Evolutionary conservation across 2,888 invertebrate species (phyloP).

Genomic region (Thumatha senex): DNA sequence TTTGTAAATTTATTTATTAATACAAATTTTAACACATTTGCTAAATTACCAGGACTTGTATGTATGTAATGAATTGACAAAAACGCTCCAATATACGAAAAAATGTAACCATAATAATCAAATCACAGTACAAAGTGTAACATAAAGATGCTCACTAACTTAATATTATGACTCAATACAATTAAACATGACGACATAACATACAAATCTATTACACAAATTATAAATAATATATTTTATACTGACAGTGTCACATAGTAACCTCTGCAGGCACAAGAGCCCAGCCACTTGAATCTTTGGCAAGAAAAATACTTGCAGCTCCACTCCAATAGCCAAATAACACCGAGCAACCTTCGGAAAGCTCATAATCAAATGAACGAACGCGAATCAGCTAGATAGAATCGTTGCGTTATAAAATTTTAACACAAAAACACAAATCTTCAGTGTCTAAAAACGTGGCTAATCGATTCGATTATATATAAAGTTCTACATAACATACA

Average conservation of each 20-base stretch:
- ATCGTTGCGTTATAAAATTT: conserved; percentile 30
- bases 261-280: conserved; percentile 24
- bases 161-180: conserved; percentile 76
- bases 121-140: conserved; percentile 79
- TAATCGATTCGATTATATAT: conserved; percentile 61
- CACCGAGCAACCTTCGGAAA: conserved; percentile 18
- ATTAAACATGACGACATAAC: conserved; percentile 65
- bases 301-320: conserved; percentile 30
- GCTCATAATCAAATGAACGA: conserved; percentile 8
- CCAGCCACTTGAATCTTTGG: conserved; percentile 22
- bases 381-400: conserved; percentile 29
- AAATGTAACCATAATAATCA: conserved; percentile 75
- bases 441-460: conserved; percentile 56
- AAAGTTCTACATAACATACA: conserved; percentile 77
- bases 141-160: conserved; percentile 76
- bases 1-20: conserved; percentile 13
- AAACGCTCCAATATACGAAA: conserved; percentile 59
- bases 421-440: conserved; percentile 46
- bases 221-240: conserved; percentile 60
- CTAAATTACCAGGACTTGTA: conserved; percentile 22
- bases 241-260: conserved; percentile 52
- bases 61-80: conserved; percentile 26
- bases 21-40: conserved; percentile 26
- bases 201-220: conserved; percentile 59
- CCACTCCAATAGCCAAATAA: conserved; percentile 9